Base-by-base conservation (phyloP, 2,113 vertebrate species). In the Hystrix brachyura region DNA sequence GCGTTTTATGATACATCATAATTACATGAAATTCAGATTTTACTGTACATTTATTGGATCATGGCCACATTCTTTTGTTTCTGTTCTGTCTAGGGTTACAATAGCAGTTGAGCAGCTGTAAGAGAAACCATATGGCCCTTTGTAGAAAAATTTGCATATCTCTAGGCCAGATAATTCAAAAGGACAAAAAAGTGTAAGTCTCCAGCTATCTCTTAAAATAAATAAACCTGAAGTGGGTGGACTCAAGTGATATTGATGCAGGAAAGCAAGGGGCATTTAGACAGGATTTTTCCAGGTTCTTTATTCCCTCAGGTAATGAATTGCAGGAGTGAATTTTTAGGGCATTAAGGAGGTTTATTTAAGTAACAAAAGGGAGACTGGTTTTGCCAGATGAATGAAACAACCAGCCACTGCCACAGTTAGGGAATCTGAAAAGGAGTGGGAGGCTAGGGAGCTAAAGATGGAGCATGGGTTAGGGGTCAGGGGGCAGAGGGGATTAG, bases 1-100 rank as follows among this genome's bases (percentile, higher is more conserved):
- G 29, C 84, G 65, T 79, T 87, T 90, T 71, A 88, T 94, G 62
- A 76, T 46, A 87, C 0, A 17, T 92, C 69, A 71, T 91, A 87
- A 95, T 88, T 88, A 94, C 12, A 53, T 87, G 19, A 81, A 72
- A 74, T 96, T 94, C 69, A 81, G 72, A 43, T 43, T 55, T 59
- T 55, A 90, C 19, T 48, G 38, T 93, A 62, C 29, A 67, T 87
- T 78, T 80, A 64, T 29, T 48, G 32, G 27, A 72, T 62, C 43
- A 64, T 7, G 19, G 64, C 43, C 78, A 95, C 21, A 38, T 34
- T 43, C 67, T 48, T 65, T 94, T 34, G 7, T 64, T 82, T 90
- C 38, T 76, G 9, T 69, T 11, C 1, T 53, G 4, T 23, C 27
- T 38, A 0, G 19, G 8, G 27, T 46, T 81, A n/a, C 34, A 72